Conservation (phyloP, 2,888 invertebrate genomes). For the Polyommatus icarus region DNA sequence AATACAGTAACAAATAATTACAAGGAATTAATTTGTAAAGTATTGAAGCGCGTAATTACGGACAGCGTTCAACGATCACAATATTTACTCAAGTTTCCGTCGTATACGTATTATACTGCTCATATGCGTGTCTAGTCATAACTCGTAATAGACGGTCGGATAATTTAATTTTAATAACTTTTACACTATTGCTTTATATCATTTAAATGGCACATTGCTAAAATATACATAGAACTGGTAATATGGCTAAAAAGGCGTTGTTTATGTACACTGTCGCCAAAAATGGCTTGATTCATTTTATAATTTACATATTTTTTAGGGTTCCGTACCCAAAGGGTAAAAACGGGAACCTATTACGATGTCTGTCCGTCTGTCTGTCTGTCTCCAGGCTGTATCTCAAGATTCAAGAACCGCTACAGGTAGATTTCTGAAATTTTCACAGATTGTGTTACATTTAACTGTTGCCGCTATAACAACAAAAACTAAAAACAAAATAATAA, state of each 20-base stretch:
- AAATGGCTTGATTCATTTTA: too few relatives aligned
- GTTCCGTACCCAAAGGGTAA: too few relatives aligned
- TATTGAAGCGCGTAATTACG: slow-evolving; percentile 16
- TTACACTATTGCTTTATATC: background rate
- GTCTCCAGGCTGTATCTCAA: too few relatives aligned
- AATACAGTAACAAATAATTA: background rate
- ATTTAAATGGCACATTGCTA: background rate
- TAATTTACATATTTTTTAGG: too few relatives aligned
- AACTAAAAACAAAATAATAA: too few relatives aligned
- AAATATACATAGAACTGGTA: background rate
- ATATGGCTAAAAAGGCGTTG: background rate
- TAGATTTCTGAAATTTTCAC: too few relatives aligned
- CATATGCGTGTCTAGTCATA: background rate
- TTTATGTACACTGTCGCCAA: too few relatives aligned
- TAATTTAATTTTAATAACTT: background rate
- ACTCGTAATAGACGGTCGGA: background rate
- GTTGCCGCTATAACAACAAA: too few relatives aligned
- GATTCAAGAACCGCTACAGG: too few relatives aligned
- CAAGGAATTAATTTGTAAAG: slow-evolving; percentile 8
- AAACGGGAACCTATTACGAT: too few relatives aligned
- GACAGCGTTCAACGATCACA: slow-evolving; percentile 7
- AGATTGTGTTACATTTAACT: too few relatives aligned
- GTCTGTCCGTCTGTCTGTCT: too few relatives aligned
- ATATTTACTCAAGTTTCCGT: slow-evolving; percentile 18
- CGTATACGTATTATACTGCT: background rate